Evolutionary conservation across 2,888 invertebrate species (phyloP).

Genomic region (Ophion slaviceki): DNA sequence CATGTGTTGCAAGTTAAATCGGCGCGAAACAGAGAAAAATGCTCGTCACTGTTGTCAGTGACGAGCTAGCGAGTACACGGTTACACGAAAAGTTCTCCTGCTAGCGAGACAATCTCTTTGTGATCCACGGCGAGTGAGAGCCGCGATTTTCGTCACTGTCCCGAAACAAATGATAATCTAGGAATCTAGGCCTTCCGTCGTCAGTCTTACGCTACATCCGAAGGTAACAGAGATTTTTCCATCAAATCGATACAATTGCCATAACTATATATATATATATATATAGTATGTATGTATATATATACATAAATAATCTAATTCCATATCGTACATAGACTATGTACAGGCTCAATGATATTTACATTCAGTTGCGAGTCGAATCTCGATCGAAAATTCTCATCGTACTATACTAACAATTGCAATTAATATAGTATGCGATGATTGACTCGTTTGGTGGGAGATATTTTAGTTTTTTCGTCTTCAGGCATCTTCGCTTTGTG

Average conservation of each 20-base stretch:
- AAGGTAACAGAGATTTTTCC: constrained; percentile 17
- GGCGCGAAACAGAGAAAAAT: constrained; percentile 1
- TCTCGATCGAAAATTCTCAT: constrained; percentile 3
- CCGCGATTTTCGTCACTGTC: not conserved
- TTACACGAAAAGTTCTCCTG: not conserved
- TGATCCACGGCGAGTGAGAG: not conserved
- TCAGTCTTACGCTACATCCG: not conserved
- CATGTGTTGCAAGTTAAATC: not conserved
- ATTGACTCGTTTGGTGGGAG: constrained; percentile 62
- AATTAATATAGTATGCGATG: constrained; percentile 29
- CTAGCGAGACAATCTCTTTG: not conserved
- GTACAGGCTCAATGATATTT: constrained; percentile 62
- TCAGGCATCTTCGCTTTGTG: constrained; percentile 43
- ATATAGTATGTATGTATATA: constrained; percentile 17
- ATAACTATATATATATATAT: not conserved
- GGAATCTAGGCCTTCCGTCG: constrained; percentile 7
- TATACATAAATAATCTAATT: constrained; percentile 56
- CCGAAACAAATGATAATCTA: constrained; percentile 11
- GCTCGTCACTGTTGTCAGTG: not conserved
- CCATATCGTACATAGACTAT: constrained; percentile 58
- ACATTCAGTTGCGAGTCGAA: constrained; percentile 47
- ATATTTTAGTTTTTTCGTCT: constrained; percentile 66
- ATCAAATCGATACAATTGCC: constrained; percentile 15
- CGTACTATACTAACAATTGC: constrained; percentile 20
- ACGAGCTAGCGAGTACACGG: constrained; percentile 38